These are phyloP conservation scores for Megalonaias nervosa DNA, from an alignment of 1,140 invertebrate species.

Conservation along the genomic window DNA sequence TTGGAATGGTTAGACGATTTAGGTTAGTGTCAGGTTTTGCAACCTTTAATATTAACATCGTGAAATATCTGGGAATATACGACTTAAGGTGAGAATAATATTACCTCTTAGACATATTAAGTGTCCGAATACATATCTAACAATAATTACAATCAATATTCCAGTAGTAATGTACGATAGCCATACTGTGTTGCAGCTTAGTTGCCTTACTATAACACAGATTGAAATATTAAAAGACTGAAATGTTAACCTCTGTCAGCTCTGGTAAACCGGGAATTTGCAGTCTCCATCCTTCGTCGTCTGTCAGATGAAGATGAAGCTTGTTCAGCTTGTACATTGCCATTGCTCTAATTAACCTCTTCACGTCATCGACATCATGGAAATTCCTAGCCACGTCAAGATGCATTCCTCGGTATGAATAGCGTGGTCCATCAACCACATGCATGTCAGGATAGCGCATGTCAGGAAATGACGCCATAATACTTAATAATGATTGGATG, in stretches of 20 bases:
- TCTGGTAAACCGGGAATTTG: slow-evolving; percentile 51
- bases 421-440: slow-evolving; percentile 60
- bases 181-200: no score
- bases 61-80: no score
- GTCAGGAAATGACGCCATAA: slow-evolving; percentile 31
- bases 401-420: slow-evolving; percentile 62
- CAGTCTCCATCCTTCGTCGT: slow-evolving; percentile 59
- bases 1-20: no score
- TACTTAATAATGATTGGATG: slow-evolving; percentile 47
- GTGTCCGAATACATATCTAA: no score
- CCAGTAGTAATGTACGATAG: no score
- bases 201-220: no score
- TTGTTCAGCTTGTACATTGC: slow-evolving; percentile 56
- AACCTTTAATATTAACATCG: no score
- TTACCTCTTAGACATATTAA: no score
- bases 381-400: slow-evolving; percentile 58
- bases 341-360: slow-evolving; percentile 49
- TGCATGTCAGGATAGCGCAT: slow-evolving; percentile 30
- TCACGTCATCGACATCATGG: slow-evolving; percentile 31
- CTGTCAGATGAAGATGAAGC: slow-evolving; percentile 57
- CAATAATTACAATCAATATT: no score
- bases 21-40: no score
- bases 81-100: no score
- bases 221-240: no score
- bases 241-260: slow-evolving; percentile 46